Percentiles rank a stretch among this genome's conserved stretches.
phyloP scores from a whole-genome alignment of 2,797 vertebrate genomes.

The Eospalax fontanierii region DNA sequence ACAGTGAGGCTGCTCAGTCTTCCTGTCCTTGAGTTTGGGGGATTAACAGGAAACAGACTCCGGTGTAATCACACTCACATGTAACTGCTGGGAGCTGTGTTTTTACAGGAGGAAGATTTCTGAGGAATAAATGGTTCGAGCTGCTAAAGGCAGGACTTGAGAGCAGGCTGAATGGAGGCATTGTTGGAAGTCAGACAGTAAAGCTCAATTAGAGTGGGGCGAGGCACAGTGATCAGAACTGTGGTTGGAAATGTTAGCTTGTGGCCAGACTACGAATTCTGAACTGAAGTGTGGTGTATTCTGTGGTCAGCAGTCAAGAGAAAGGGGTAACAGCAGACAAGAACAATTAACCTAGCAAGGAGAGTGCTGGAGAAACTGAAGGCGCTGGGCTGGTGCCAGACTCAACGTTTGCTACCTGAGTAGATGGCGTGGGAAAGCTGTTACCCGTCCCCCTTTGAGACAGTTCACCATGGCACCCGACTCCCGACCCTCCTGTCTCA shows the following conservation, averaged over 20 bases:
- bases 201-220: background rate
- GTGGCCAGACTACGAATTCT: background rate
- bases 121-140: slow-evolving; percentile 9
- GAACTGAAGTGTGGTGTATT: background rate
- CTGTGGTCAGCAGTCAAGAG: background rate
- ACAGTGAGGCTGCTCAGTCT: background rate
- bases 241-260: background rate
- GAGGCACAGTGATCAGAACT: background rate
- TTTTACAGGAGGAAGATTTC: background rate
- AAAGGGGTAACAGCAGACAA: background rate
- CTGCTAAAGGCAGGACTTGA: background rate
- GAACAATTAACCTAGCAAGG: background rate
- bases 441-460: background rate
- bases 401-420: background rate
- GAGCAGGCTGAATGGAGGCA: background rate
- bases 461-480: too few species aligned
- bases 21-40: background rate
- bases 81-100: background rate
- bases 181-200: background rate
- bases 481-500: background rate
- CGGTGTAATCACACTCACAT: background rate
- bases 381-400: background rate
- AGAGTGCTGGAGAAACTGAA: background rate
- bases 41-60: background rate
- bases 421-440: slow-evolving; percentile 17